phyloP scores from a whole-genome alignment of 1,140 invertebrate genomes.

The Daktulosphaira vitifoliae region DNA sequence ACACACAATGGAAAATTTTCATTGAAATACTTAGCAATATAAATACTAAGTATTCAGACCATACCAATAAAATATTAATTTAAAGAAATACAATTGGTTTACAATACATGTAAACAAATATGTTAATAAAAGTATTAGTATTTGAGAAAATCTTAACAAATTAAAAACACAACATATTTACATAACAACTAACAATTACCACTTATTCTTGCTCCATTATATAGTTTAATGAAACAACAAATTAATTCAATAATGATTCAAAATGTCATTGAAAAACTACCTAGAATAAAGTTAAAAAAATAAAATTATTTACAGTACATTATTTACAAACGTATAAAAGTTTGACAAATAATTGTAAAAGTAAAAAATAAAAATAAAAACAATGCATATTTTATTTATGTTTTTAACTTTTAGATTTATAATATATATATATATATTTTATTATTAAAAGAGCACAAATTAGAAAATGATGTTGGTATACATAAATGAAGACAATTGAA shows the following conservation, averaged over 20 bases:
- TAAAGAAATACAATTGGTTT: no score
- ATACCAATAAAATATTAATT: no score
- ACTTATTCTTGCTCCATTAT: conserved; percentile 4
- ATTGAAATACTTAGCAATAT: no score
- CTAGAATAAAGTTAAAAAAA: conserved; percentile 11
- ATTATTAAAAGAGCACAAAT: conserved; percentile 18
- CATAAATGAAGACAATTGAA: conserved; percentile 7
- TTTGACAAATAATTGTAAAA: conserved; percentile 31
- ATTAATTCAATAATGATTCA: conserved; percentile 1
- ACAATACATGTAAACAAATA: no score
- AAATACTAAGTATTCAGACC: no score
- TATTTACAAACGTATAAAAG: conserved; percentile 27
- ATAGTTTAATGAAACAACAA: conserved; percentile 12
- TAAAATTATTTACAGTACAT: conserved; percentile 27
- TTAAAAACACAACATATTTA: no score
- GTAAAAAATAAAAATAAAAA: neutral
- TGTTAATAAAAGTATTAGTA: no score
- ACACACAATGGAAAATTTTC: no score
- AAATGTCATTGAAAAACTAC: neutral
- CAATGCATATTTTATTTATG: neutral
- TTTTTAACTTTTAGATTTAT: neutral
- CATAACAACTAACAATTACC: neutral
- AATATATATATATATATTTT: conserved; percentile 5
- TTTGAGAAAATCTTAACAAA: no score
- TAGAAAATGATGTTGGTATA: neutral